Evolutionary conservation across 1,140 invertebrate genomes (phyloP).

Genomic region (Drosophila kurseongensis): DNA sequence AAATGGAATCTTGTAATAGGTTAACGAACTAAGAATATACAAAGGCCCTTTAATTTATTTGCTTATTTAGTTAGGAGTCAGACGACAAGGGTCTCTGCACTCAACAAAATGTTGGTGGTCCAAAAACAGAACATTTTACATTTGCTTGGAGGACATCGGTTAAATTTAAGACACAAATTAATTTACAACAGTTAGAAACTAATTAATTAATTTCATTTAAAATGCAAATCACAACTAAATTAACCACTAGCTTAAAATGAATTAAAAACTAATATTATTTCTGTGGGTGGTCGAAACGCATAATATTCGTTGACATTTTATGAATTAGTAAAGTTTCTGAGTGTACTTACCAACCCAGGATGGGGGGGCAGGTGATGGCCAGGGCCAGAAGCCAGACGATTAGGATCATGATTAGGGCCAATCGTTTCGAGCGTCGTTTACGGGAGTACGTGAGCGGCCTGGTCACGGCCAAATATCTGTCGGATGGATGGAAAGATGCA

Average conservation of each 20-base stretch:
- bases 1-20: not conserved
- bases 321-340: constrained; percentile 40
- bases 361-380: constrained; percentile 93
- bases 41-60: not conserved
- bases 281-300: no score
- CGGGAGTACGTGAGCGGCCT: constrained; percentile 92
- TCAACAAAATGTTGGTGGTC: no score
- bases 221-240: no score
- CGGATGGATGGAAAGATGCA: constrained; percentile 14
- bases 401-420: constrained; percentile 92
- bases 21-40: not conserved
- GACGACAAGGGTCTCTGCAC: no score
- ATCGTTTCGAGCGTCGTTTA: constrained; percentile 90
- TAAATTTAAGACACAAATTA: no score
- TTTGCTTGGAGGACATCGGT: no score
- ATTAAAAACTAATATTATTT: no score
- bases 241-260: no score
- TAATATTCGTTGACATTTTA: no score
- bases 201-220: no score
- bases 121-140: no score
- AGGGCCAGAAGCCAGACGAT: constrained; percentile 93
- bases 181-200: no score
- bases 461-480: constrained; percentile 92
- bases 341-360: constrained; percentile 91
- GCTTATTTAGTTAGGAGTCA: not conserved